phyloP scores from a whole-genome alignment of 1,140 invertebrate genomes.

The Pollicipes pollicipes region DNA sequence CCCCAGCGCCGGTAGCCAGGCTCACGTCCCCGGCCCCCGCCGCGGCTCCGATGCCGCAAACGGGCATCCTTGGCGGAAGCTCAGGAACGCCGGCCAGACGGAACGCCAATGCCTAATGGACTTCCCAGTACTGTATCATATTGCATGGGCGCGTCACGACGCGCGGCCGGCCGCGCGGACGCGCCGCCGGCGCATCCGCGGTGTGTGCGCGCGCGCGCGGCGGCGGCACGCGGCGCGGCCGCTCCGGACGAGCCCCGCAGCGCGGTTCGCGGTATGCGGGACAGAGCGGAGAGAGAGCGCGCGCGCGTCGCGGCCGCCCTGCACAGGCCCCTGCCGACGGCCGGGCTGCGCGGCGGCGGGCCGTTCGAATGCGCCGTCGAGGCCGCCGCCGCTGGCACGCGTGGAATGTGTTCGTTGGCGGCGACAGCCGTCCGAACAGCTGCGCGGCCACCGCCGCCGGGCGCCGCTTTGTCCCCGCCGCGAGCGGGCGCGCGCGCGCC shows the following conservation, averaged over 20 bases:
- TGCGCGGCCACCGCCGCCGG: not conserved
- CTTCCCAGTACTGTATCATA: not conserved
- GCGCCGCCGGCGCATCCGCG: too few relatives aligned
- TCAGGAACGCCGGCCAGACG: not conserved
- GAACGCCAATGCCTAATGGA: not conserved
- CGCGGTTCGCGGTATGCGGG: not conserved
- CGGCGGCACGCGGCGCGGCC: too few relatives aligned
- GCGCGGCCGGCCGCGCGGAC: too few relatives aligned
- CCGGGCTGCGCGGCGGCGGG: too few relatives aligned
- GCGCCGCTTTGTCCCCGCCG: not conserved
- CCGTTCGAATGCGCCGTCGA: not conserved
- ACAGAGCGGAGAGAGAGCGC: too few relatives aligned
- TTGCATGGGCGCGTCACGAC: not conserved
- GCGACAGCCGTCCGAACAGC: not conserved
- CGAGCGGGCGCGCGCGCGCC: too few relatives aligned
- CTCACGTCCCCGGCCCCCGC: too few relatives aligned
- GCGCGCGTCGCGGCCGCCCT: too few relatives aligned
- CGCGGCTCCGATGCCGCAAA: too few relatives aligned
- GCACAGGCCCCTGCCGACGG: not conserved
- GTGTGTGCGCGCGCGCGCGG: too few relatives aligned
- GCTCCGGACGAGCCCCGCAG: too few relatives aligned
- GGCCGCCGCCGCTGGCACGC: not conserved
- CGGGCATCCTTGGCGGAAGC: not conserved
- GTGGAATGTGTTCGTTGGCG: not conserved
- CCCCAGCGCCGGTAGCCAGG: too few relatives aligned